Base-by-base conservation (phyloP, 1,140 invertebrate genomes). In the Caenorhabditis inopinata region DNA sequence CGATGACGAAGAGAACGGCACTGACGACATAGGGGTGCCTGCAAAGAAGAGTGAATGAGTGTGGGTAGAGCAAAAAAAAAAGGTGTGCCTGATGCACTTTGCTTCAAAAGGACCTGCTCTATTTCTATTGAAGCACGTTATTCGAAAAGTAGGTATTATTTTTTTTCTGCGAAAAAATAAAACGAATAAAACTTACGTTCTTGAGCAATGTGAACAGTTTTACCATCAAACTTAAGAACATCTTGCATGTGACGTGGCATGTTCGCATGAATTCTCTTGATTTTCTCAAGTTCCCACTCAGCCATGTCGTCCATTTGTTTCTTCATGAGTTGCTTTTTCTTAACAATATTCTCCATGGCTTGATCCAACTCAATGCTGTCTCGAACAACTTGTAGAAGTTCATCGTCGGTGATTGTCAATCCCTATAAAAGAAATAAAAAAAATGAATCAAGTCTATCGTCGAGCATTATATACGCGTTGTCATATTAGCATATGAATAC, bases 221-320 rank as follows among this genome's bases (percentile, higher is more conserved):
- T 42, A 5, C 42, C 42, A 0, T 78, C 76, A 21, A 78, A 42
- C 14, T 62, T 62, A 6, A 78, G 21, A 2, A 78, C 76, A 62
- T 42, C 45, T 68, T 78, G 76, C 76, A 78, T 47, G 18, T 78
- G 76, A 12, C 32, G 18, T n/a, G 76, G 76, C 53, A 78, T 23
- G 25, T 45, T 25, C 6, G 32, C 32, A 21, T 78, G 53, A 14
- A 78, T 68, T 53, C 32, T 62, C 38, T 78, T 78, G 21, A 78
- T 78, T 25, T 25, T 62, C 23, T 68, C 27, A 14, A n/a, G n/a
- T 23, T 78, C 76, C 38, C 2, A 3, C 11, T 42, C 76, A 5
- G 11, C 27, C 76, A 78, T 62, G 1, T 45, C 47, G 14, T 78
- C 51, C 76, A 78, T 45, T 12, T 78, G 58, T 9, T 38, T 42